These are phyloP conservation scores for Sylvicola cinctus DNA, from an alignment of 2,888 invertebrate genomes.

Conservation along the genomic window DNA sequence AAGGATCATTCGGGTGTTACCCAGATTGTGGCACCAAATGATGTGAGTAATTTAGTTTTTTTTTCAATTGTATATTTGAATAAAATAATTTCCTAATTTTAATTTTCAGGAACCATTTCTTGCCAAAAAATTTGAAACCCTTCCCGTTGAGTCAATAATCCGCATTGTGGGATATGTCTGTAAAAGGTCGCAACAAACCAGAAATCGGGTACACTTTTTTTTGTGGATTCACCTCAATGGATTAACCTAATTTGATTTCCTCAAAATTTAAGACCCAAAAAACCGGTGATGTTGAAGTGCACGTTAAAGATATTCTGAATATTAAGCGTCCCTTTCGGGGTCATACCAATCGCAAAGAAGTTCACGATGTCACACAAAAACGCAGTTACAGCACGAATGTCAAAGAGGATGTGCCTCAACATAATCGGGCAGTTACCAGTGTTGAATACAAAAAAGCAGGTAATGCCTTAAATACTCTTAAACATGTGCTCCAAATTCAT, in stretches of 20 bases:
- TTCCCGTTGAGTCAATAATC: constrained; percentile 23
- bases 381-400: constrained; percentile 22
- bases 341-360: constrained; percentile 3
- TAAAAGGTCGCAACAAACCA: constrained; percentile 18
- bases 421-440: constrained; percentile 16
- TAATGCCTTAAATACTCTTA: no score
- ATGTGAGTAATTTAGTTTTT: constrained; percentile 11
- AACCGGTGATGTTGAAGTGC: constrained; percentile 26
- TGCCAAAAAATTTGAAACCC: constrained; percentile 21
- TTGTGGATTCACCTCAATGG: neutral
- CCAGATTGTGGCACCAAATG: constrained; percentile 30
- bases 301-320: constrained; percentile 21
- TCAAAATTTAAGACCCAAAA: constrained; percentile 16
- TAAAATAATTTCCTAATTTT: constrained; percentile 1
- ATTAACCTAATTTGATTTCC: neutral
- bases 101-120: constrained; percentile 19
- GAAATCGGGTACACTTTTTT: constrained; percentile 15
- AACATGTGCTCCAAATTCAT: no score
- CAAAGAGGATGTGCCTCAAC: constrained; percentile 11
- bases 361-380: constrained; percentile 11
- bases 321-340: constrained; percentile 10
- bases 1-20: constrained; percentile 39
- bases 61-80: constrained; percentile 12
- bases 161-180: constrained; percentile 22
- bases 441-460: constrained; percentile 26